Evolutionary conservation across 2,797 vertebrate genomes (phyloP).

Genomic region (Silurus lanzhouensis): DNA sequence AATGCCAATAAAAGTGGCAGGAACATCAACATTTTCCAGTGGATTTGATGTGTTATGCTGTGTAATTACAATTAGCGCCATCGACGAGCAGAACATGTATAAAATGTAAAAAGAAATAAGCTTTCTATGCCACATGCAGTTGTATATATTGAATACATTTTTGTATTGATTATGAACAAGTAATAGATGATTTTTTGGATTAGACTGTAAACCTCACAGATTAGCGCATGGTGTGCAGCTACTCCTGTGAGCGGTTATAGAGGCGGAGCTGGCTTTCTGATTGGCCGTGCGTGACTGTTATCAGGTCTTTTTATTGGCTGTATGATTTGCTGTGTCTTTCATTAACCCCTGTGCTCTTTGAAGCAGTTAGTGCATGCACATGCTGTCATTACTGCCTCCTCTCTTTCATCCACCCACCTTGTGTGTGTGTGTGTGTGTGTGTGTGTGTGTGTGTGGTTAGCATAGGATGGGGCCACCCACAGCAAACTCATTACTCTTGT

Average conservation of each 20-base stretch:
- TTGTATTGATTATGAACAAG: no score
- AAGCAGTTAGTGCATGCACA: slow-evolving; percentile 69
- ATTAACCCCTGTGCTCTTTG: slow-evolving; percentile 63
- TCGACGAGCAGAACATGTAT: not conserved
- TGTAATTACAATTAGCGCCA: not conserved
- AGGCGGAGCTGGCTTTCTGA: slow-evolving; percentile 36
- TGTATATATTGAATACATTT: no score
- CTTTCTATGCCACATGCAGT: no score
- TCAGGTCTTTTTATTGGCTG: slow-evolving; percentile 52
- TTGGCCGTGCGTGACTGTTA: slow-evolving; percentile 34
- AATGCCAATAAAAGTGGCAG: not conserved
- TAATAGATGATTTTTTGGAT: not conserved
- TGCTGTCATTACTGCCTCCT: slow-evolving; percentile 69
- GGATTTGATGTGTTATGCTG: no score
- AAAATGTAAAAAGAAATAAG: no score
- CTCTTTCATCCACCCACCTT: slow-evolving; percentile 61
- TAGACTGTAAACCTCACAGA: not conserved
- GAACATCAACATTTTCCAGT: not conserved
- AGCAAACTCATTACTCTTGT: slow-evolving; percentile 47
- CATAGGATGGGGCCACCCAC: slow-evolving; percentile 20
- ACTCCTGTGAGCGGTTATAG: slow-evolving; percentile 19
- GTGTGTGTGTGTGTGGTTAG: slow-evolving; percentile 37
- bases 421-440: slow-evolving; percentile 40
- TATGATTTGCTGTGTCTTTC: slow-evolving; percentile 59
- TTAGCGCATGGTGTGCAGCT: slow-evolving; percentile 1